phyloP scores from a whole-genome alignment of 2,888 invertebrate genomes.

The Eupithecia vulgata region DNA sequence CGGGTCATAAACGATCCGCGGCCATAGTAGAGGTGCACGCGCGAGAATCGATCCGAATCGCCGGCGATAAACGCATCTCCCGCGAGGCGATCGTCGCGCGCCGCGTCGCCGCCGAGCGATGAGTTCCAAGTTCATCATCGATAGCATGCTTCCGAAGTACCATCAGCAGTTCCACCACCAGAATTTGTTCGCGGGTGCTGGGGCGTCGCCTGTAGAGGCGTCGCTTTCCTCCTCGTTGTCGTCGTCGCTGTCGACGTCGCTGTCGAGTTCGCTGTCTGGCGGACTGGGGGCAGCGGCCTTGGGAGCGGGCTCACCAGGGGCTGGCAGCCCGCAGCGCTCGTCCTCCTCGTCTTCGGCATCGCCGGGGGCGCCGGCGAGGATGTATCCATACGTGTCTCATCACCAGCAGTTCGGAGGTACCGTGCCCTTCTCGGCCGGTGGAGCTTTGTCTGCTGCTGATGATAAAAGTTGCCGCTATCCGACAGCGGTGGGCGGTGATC shows the following conservation, averaged over 20 bases:
- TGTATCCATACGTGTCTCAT: conserved; percentile 96
- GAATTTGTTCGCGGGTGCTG: conserved; percentile 85
- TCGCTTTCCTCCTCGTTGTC: conserved; percentile 84
- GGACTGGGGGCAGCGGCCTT: conserved; percentile 86
- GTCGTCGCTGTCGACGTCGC: conserved; percentile 83
- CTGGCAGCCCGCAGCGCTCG: conserved; percentile 86
- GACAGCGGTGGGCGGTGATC: conserved; percentile 86
- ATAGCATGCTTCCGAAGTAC: conserved; percentile 99
- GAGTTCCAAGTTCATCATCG: conserved; percentile 98
- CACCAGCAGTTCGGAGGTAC: conserved; percentile 90
- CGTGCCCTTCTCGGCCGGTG: conserved; percentile 87
- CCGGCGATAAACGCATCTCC: conserved; percentile 83
- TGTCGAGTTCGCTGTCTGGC: conserved; percentile 85
- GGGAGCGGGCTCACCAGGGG: conserved; percentile 83
- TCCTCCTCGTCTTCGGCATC: conserved; percentile 87
- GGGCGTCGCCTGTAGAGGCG: conserved; percentile 89
- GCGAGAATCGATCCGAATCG: conserved; percentile 85
- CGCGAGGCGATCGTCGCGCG: conserved; percentile 83
- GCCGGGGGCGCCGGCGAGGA: conserved; percentile 90
- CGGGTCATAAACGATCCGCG: conserved; percentile 94
- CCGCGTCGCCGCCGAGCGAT: conserved; percentile 88
- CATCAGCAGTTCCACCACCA: conserved; percentile 89
- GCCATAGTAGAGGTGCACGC: conserved; percentile 85
- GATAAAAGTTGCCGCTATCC: conserved; percentile 94
- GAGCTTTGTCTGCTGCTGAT: conserved; percentile 86